Evolutionary conservation across 2,888 invertebrate species (phyloP).

Genomic region (Andrena camellia): DNA sequence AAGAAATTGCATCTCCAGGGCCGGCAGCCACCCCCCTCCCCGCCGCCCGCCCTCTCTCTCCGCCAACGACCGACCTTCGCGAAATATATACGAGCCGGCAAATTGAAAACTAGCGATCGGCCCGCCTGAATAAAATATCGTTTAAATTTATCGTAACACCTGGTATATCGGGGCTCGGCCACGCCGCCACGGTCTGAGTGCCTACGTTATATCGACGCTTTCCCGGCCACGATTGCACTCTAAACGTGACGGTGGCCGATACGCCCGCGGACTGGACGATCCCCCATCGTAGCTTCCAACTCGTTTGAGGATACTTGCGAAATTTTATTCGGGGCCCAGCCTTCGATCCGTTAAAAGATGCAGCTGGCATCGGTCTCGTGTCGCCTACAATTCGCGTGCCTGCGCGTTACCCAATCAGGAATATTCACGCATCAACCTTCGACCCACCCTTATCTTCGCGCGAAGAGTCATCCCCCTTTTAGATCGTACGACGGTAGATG

Average conservation of each 20-base stretch:
- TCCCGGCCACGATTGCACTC: constrained; percentile 64
- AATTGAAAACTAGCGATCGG: constrained; percentile 85
- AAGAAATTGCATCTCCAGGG: constrained; percentile 83
- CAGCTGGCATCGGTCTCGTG: constrained; percentile 2
- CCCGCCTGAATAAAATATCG: constrained; percentile 85
- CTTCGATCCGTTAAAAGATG: constrained; percentile 35
- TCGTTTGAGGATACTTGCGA: constrained; percentile 37
- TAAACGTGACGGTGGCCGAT: constrained; percentile 56
- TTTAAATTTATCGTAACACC: constrained; percentile 85
- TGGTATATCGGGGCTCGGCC: constrained; percentile 79
- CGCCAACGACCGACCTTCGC: constrained; percentile 64
- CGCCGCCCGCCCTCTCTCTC: constrained; percentile 55
- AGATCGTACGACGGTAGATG: too few species aligned
- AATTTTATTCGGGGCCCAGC: constrained; percentile 37
- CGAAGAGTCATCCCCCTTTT: too few species aligned
- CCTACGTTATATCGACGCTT: constrained; percentile 69
- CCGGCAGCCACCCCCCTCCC: constrained; percentile 63
- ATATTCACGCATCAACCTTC: neutral
- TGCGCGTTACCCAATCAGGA: neutral
- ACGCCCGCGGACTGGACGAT: constrained; percentile 24
- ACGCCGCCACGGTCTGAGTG: constrained; percentile 70
- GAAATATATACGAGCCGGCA: constrained; percentile 84
- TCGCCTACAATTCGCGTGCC: neutral
- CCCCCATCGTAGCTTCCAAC: neutral
- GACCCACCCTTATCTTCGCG: too few species aligned